Conservation (phyloP, 2,888 invertebrate genomes). For the Aromia moschata region DNA sequence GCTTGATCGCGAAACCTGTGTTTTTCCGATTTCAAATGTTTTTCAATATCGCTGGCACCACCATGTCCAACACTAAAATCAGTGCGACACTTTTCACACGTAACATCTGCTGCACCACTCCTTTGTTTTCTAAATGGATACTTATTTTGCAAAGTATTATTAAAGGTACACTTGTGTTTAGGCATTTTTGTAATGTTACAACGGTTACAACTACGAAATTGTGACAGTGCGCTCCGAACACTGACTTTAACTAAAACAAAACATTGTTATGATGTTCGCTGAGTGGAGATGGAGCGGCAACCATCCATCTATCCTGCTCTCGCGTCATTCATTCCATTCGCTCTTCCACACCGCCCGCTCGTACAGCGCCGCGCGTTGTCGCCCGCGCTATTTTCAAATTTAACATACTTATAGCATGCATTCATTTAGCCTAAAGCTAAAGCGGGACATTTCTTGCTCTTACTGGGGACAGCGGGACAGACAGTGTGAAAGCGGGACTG, state of each 20-base stretch:
- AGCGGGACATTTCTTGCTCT: slow-evolving; percentile 10
- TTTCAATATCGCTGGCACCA: neutral
- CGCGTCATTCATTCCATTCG: too few relatives aligned
- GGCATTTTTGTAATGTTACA: neutral
- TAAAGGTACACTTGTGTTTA: neutral
- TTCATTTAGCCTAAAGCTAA: too few relatives aligned
- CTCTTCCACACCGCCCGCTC: too few relatives aligned
- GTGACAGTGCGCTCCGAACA: too few relatives aligned
- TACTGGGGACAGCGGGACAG: slow-evolving; percentile 4
- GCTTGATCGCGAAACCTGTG: slow-evolving; percentile 13
- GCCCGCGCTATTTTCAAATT: too few relatives aligned
- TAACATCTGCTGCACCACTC: neutral
- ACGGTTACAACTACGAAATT: neutral
- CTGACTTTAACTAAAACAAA: too few relatives aligned
- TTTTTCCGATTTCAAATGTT: neutral
- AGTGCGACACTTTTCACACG: neutral
- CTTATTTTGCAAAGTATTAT: neutral
- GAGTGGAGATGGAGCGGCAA: too few relatives aligned
- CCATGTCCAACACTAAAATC: neutral
- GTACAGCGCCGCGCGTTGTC: too few relatives aligned
- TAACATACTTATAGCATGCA: too few relatives aligned
- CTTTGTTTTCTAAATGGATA: neutral
- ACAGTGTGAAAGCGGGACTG: neutral
- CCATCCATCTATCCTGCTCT: too few relatives aligned
- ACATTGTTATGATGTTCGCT: too few relatives aligned